Base-by-base conservation (phyloP, 1,140 invertebrate genomes). In the Anastrepha ludens region DNA sequence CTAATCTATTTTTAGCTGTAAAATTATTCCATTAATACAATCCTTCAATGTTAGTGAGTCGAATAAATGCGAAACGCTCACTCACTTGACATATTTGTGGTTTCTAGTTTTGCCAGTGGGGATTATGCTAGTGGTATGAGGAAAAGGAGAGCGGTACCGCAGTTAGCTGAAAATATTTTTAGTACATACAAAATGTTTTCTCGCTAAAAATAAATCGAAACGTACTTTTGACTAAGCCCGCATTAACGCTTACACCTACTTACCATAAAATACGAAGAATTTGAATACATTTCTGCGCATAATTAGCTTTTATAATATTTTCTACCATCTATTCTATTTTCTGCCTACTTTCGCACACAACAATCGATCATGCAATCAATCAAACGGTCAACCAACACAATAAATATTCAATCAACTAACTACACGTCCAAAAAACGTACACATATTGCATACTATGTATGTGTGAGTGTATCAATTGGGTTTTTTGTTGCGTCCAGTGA, bases 401-500 rank as follows among this genome's bases (percentile, higher is more conserved):
- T 81, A 55, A 81, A 81, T 81, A 55, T 55, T 81, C 50, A 7
- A 20, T 81, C 74, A 55, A 55, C 47, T 55, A 47, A 47, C 15
- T 39, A 55, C 50, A 78, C 47, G 47, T n/a, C 44, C 3, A 29
- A 50, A 47, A 20, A 50, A 78, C 50, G n/a, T 62, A 62, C 60
- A 62, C 5, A 62, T 62, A 62, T 2, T 11, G 50, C 50, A 55
- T 11, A 9, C 50, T n/a, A 29, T 29, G 29, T 1, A 29, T 29
- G 29, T 29, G 29, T 29, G 29, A 29, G 29, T 29, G 29, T 29
- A 29, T 29, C 29, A 0, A 29, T 29, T 29, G 29, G 29, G 29
- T 29, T 29, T 29, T 29, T 29, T 29, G 29, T 29, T 29, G 0
- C 29, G 29, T 29, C 29, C 74, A 90, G 91, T 87, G 90, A 92